Evolutionary conservation across 2,888 invertebrate genomes (phyloP).

Genomic region (Drosophila differens): DNA sequence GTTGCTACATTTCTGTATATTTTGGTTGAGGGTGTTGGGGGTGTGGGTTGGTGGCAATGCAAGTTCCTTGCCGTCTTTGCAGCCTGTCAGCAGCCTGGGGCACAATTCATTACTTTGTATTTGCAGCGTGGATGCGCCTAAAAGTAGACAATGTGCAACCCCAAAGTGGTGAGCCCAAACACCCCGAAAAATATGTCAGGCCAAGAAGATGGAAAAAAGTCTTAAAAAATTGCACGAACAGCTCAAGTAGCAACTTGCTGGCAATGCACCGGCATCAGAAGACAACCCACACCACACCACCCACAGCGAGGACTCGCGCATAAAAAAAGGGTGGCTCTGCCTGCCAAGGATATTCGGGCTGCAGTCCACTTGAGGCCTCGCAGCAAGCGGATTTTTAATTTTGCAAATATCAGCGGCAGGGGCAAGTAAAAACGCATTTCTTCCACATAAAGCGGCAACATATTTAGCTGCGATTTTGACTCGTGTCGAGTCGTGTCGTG

Average conservation of each 20-base stretch:
- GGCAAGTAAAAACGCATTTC: constrained; percentile 62
- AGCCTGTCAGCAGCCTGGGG: constrained; percentile 52
- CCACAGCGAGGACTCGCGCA: background rate
- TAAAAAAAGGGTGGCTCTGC: constrained; percentile 53
- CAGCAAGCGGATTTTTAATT: constrained; percentile 55
- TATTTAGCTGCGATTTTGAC: constrained; percentile 42
- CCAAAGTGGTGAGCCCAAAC: constrained; percentile 59
- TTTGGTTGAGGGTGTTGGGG: background rate
- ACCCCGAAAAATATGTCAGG: constrained; percentile 52
- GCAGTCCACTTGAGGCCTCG: constrained; percentile 64
- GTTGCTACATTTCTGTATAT: background rate
- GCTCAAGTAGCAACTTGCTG: constrained; percentile 62
- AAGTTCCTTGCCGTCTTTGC: constrained; percentile 62
- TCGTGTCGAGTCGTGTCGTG: constrained; percentile 17
- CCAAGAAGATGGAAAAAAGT: constrained; percentile 61
- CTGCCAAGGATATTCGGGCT: constrained; percentile 59
- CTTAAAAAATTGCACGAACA: constrained; percentile 65
- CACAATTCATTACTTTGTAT: constrained; percentile 66
- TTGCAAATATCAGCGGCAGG: constrained; percentile 42
- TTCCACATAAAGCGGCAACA: constrained; percentile 23
- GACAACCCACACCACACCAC: constrained; percentile 59
- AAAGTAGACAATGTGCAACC: constrained; percentile 65
- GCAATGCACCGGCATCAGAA: constrained; percentile 69
- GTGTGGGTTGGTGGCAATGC: constrained; percentile 37
- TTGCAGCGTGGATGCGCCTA: constrained; percentile 57